Percentiles rank a stretch among this genome's conserved stretches.
Conservation (phyloP, 2,888 invertebrate genomes). For the Scaptomyza parva region DNA sequence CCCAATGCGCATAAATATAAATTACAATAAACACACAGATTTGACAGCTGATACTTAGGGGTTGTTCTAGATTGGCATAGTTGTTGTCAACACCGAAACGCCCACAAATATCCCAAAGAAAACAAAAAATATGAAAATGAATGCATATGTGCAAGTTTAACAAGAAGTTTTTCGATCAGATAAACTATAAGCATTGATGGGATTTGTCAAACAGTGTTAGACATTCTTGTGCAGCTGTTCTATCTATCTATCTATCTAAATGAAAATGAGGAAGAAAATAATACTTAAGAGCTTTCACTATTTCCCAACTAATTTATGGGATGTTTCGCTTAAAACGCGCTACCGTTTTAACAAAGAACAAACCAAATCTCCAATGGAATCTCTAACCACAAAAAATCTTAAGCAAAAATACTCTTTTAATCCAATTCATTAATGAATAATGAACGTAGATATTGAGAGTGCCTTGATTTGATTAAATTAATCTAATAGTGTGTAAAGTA, state of each 20-base stretch:
- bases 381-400: slow-evolving; percentile 16
- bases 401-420: slow-evolving; percentile 6
- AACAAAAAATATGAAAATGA: slow-evolving; percentile 26
- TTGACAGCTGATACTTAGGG: slow-evolving; percentile 55
- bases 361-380: slow-evolving; percentile 34
- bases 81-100: slow-evolving; percentile 41
- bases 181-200: slow-evolving; percentile 37
- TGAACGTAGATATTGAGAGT: slow-evolving; percentile 61
- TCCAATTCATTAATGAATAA: slow-evolving; percentile 76
- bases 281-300: slow-evolving; percentile 68
- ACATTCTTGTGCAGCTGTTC: slow-evolving; percentile 46
- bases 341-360: slow-evolving; percentile 61
- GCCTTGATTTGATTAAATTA: slow-evolving; percentile 79
- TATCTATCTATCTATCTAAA: slow-evolving; percentile 20
- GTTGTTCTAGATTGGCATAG: slow-evolving; percentile 45
- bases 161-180: slow-evolving; percentile 29
- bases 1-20: slow-evolving; percentile 70
- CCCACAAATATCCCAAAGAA: slow-evolving; percentile 30
- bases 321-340: slow-evolving; percentile 43
- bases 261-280: not conserved
- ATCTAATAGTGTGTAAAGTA: slow-evolving; percentile 75
- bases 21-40: slow-evolving; percentile 42
- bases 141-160: slow-evolving; percentile 28
- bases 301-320: slow-evolving; percentile 33
- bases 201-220: slow-evolving; percentile 47